Evolutionary conservation across 2,888 invertebrate genomes (phyloP).

Genomic region (Hemaris fuciformis): DNA sequence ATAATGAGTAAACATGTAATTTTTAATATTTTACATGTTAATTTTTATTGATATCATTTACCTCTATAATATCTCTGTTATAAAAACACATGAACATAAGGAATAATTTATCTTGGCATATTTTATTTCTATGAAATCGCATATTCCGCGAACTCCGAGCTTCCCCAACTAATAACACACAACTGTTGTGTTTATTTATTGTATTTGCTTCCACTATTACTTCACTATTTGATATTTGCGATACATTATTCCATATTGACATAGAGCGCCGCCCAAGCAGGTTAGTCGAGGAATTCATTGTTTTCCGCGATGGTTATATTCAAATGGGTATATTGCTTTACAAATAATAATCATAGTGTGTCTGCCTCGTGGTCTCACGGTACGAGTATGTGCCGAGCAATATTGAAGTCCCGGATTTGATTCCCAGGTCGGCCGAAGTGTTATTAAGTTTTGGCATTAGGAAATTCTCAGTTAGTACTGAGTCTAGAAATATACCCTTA

Average conservation of each 20-base stretch:
- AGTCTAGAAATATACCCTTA: too few relatives aligned
- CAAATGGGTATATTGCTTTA: neutral
- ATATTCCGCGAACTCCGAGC: neutral
- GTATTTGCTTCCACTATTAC: neutral
- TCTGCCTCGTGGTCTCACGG: too few relatives aligned
- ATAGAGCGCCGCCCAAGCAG: neutral
- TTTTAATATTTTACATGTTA: too few relatives aligned
- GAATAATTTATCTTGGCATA: neutral
- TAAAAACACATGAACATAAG: neutral
- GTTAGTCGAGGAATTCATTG: neutral
- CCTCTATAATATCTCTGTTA: neutral
- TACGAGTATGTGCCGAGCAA: too few relatives aligned
- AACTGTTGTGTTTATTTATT: neutral
- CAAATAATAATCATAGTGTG: too few relatives aligned
- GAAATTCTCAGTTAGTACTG: too few relatives aligned
- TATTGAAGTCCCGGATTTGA: too few relatives aligned
- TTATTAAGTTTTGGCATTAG: too few relatives aligned
- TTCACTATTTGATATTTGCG: constrained; percentile 6
- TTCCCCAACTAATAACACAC: neutral
- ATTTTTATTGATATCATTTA: too few relatives aligned
- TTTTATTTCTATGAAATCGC: neutral
- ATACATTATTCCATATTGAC: constrained; percentile 5
- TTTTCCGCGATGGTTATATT: neutral
- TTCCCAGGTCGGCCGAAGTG: too few relatives aligned
- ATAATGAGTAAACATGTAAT: too few relatives aligned